Base-by-base conservation (phyloP, 2,888 invertebrate species). In the Drosophila mimica region DNA sequence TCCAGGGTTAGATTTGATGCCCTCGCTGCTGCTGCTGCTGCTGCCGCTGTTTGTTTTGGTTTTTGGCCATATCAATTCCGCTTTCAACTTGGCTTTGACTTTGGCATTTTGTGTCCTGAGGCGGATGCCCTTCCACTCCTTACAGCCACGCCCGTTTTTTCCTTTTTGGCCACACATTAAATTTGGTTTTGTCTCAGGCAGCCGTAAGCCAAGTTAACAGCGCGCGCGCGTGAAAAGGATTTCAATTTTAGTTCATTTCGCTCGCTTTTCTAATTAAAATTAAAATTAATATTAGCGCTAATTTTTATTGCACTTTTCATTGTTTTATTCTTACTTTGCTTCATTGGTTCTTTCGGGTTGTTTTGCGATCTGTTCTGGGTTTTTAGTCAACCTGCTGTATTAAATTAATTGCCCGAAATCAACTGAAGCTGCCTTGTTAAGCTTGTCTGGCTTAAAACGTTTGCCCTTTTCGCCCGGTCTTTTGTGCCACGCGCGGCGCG, bases 41-140 rank as follows among this genome's bases (percentile, higher is more conserved):
- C 13, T 63, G 49, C n/a, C n/a, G n/a, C 46, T 51, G 20, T 33
- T 40, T 31, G 40, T 43, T 34, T 30, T 36, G 34, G 51, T 46
- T 15, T 51, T 64, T 46, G 46, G 46, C 46, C 46, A 46, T 15
- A 83, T 85, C 81, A 87, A 81, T 87, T 84, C 74, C 80, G 75
- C 73, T 76, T 80, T 82, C 70, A 70, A 68, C 72, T 79, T 70
- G 75, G 46, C 20, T 40, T 40, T 40, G 38, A 64, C 66, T 61
- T 64, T 73, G 82, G 68, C 76, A 76, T 76, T 67, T 81, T 81
- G 83, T 82, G 88, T 88, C 81, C 74, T 83, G 81, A 68, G 81
- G 82, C 62, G 74, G 76, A 48, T 74, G 13, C 2, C 28, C 28
- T 28, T 20, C 25, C 4, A 34, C 9, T 53, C 53, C 34, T 7